phyloP scores from a whole-genome alignment of 2,888 invertebrate genomes.

The Celastrina argiolus region DNA sequence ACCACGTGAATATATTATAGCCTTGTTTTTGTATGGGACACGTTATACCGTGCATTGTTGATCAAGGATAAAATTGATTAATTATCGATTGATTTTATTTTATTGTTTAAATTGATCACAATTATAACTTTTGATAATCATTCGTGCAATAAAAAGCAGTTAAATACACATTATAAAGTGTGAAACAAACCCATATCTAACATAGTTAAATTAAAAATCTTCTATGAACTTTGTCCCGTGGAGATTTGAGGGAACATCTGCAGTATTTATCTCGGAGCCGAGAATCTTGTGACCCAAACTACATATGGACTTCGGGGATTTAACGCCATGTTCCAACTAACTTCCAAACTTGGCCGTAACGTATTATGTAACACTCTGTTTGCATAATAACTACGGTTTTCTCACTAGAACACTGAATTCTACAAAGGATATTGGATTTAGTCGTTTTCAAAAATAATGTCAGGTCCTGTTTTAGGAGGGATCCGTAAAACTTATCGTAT shows the following conservation, averaged over 20 bases:
- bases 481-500: too few relatives aligned
- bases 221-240: not conserved
- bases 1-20: too few relatives aligned
- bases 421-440: too few relatives aligned
- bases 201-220: not conserved
- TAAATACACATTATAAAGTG: not conserved
- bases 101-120: too few relatives aligned
- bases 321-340: constrained; percentile 18
- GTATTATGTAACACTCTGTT: constrained; percentile 1
- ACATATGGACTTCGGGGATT: constrained; percentile 21
- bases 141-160: not conserved
- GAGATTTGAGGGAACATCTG: constrained; percentile 11
- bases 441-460: too few relatives aligned
- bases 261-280: constrained; percentile 13
- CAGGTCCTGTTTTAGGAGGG: too few relatives aligned
- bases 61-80: too few relatives aligned
- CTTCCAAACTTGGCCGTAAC: constrained; percentile 4
- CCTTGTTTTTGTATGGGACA: too few relatives aligned
- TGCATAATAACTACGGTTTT: not conserved
- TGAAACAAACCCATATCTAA: constrained; percentile 1
- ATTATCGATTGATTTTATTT: too few relatives aligned
- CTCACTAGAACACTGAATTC: not conserved
- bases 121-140: too few relatives aligned
- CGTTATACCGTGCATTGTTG: too few relatives aligned
- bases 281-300: constrained; percentile 21